Evolutionary conservation across 1,140 invertebrate genomes (phyloP).

Genomic region (Antheraea mylitta): DNA sequence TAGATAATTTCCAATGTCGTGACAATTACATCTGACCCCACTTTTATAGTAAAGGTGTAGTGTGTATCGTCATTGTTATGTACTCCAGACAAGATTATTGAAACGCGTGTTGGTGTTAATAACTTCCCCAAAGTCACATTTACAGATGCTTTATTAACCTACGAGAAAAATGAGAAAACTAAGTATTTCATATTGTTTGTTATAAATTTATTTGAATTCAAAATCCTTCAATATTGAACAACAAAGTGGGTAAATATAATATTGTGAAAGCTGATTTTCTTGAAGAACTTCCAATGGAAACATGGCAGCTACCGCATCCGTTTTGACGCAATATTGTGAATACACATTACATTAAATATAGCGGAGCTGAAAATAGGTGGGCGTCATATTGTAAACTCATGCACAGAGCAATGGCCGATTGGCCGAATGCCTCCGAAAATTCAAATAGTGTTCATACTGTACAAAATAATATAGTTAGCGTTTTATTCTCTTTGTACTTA

Average conservation of each 20-base stretch:
- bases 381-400: slow-evolving; percentile 51
- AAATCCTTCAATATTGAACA: not conserved
- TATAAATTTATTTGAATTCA: too few relatives aligned
- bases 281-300: not conserved
- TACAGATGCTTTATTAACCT: slow-evolving; percentile 20
- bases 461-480: slow-evolving; percentile 1
- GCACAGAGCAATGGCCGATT: slow-evolving; percentile 37
- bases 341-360: slow-evolving; percentile 40
- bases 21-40: slow-evolving; percentile 2
- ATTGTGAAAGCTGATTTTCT: not conserved
- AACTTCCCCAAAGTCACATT: slow-evolving; percentile 27
- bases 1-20: not conserved
- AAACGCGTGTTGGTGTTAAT: slow-evolving; percentile 15
- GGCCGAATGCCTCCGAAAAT: slow-evolving; percentile 16
- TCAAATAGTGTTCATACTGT: slow-evolving; percentile 13
- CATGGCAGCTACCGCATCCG: slow-evolving; percentile 13
- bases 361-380: slow-evolving; percentile 58
- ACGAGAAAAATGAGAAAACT: not conserved
- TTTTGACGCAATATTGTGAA: slow-evolving; percentile 41
- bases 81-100: slow-evolving; percentile 19
- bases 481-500: not conserved
- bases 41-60: not conserved
- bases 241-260: not conserved
- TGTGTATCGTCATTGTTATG: not conserved
- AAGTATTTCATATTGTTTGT: not conserved